Base-by-base conservation (phyloP, 2,113 vertebrate genomes). In the Oenanthe melanoleuca region DNA sequence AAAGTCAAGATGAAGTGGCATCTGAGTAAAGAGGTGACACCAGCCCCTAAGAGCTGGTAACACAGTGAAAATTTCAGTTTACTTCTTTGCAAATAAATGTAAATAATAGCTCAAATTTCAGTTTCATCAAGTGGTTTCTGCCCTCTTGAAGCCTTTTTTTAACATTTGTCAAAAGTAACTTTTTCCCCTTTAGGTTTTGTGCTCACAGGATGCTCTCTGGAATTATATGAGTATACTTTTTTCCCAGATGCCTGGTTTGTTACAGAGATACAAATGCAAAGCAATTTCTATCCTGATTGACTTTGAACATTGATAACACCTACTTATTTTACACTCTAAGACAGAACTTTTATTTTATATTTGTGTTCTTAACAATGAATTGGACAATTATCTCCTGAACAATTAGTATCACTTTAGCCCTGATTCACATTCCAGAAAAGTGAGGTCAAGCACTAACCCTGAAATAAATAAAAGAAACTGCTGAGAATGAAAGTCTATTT, bases 391-490 rank as follows among this genome's bases (percentile, higher is more conserved):
- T 14, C n/a, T 95, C 33, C 45, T 74, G 56, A 89, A 82, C n/a
- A 77, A 88, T 90, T 88, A 87, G 64, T 77, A 86, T 75, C 55
- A 56, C n/a, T 86, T 73, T 18, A 77, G 65, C 29, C 25, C 34
- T 31, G 20, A 77, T 37, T 95, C 82, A 60, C 40, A 33, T 67
- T 60, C 47, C 75, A 93, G 50, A 87, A 95, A 75, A 79, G 7
- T 31, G 83, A 95, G 66, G 90, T 83, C 74, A 74, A 74, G 19
- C 5, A 4, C 18, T 84, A 65, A 45, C 63, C 37, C 38, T 94
- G 77, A 66, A 72, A 88, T 78, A 86, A 84, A 71, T 42, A 61
- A 79, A 89, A 95, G 66, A 55, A 95, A 81, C 31, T 70, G 57
- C 23, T 83, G 79, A 83, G 52, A 34, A 65, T 80, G 60, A 73